Percentiles rank a stretch among this genome's conserved stretches.
phyloP scores from a whole-genome alignment of 1,140 invertebrate genomes.

The Drosophila albomicans region DNA sequence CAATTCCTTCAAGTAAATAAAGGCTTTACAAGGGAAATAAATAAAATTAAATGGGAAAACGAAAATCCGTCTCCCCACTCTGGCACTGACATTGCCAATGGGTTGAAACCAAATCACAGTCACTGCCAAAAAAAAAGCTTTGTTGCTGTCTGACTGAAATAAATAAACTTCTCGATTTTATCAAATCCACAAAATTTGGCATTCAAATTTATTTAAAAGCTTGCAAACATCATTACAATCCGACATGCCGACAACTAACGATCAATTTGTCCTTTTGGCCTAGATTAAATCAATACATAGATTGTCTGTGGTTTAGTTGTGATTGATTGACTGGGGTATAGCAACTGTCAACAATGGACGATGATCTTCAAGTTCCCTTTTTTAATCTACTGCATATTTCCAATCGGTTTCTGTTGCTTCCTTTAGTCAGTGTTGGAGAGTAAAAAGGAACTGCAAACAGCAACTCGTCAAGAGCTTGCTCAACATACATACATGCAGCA shows the following conservation, averaged over 20 bases:
- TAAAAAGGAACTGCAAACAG: constrained; percentile 6
- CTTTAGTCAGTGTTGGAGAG: neutral
- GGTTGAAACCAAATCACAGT: constrained; percentile 11
- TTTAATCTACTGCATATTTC: neutral
- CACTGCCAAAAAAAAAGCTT: constrained; percentile 30
- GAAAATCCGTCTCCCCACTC: constrained; percentile 1
- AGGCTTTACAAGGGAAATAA: constrained; percentile 49
- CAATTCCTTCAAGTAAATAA: constrained; percentile 44
- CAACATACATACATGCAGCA: neutral
- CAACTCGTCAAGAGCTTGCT: constrained; percentile 5
- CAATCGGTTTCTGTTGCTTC: neutral
- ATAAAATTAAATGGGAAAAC: constrained; percentile 62
- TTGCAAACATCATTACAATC: neutral
- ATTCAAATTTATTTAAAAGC: constrained; percentile 8
- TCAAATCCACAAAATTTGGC: constrained; percentile 15
- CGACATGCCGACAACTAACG: constrained; percentile 4
- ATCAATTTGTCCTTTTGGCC: constrained; percentile 2
- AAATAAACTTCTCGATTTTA: constrained; percentile 25
- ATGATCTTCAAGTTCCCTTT: neutral
- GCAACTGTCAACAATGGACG: neutral
- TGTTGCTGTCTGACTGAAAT: neutral
- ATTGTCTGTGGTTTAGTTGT: neutral
- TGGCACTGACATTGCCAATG: neutral
- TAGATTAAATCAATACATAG: neutral
- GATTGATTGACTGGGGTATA: neutral